phyloP scores from a whole-genome alignment of 2,113 vertebrate species.

The Spheniscus mendiculus region DNA sequence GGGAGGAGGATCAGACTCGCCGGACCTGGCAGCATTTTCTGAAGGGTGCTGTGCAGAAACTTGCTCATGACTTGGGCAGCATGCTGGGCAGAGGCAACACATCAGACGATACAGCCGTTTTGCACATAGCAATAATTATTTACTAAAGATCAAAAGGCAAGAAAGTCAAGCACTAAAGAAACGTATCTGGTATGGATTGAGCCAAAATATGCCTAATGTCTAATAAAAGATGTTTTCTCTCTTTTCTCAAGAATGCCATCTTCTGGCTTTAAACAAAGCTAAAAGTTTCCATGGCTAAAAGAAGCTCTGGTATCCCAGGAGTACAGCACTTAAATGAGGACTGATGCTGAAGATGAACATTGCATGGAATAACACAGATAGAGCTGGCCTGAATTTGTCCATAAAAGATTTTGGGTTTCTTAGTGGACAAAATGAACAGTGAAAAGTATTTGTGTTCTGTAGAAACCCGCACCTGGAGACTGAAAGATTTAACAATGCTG shows the following conservation, averaged over 20 bases:
- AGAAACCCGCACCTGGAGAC: neutral
- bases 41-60: slow-evolving; percentile 65
- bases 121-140: neutral
- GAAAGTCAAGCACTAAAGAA: neutral
- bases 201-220: neutral
- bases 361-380: neutral
- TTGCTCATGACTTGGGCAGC: slow-evolving; percentile 40
- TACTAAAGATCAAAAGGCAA: neutral
- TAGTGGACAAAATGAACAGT: neutral
- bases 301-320: neutral
- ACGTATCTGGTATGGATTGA: neutral
- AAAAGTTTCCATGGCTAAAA: neutral
- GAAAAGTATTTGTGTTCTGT: neutral
- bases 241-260: slow-evolving; percentile 43
- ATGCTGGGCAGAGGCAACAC: neutral
- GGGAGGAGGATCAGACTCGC: neutral
- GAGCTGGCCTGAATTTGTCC: neutral
- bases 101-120: accelerated
- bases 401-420: neutral
- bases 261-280: neutral
- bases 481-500: neutral
- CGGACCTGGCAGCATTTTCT: slow-evolving; percentile 58
- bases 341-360: neutral
- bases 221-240: neutral
- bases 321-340: neutral